Evolutionary conservation across 2,888 invertebrate genomes (phyloP), one percentile per base, ranked within the genome.

Genomic region (Cerastis rubricosa): DNA sequence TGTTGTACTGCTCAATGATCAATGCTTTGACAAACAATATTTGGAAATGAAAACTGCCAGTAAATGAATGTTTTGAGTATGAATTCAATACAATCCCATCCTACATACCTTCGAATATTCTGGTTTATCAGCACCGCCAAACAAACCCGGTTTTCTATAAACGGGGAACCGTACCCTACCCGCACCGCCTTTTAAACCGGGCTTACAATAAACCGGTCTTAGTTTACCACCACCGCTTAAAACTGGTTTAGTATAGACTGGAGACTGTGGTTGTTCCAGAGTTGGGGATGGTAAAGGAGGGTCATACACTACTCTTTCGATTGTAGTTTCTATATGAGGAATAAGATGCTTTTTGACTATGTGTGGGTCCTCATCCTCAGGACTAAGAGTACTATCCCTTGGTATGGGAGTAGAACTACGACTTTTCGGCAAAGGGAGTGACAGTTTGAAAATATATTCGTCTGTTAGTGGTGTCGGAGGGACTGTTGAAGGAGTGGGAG

Each of bases 381-480:
- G 89, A 6, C 87, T 87, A 22, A 84, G n/a, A 14, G 84, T 85
- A 9, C 87, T 29, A 35, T 89, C 94, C 80, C 90, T 89, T 0
- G 92, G 93, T 1, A 94, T 80, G 0, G 92, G 91, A 12, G 91
- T 90, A 1, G 85, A 83, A 8, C 91, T 89, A 45, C 91, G 84
- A n/a, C 91, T 92, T 89, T 93, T 95, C 0, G 95, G 95, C n/a
- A 95, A 78, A 17, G 94, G 93, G 0, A 93, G 91, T 67, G 91
- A 85, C 3, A 96, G 90, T 81, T 94, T 93, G 72, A 96, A 96
- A 0, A 96, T 85, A 73, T 96, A 96, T 90, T 96, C 96, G 64
- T 96, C 96, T 2, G 94, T 94, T 61, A 96, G 71, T 22, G 96
- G 96, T 3, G 96, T 96, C 0, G 95, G 94, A 4, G 95, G 96